Conservation (phyloP, 2,888 invertebrate genomes). For the Catocala sponsa region DNA sequence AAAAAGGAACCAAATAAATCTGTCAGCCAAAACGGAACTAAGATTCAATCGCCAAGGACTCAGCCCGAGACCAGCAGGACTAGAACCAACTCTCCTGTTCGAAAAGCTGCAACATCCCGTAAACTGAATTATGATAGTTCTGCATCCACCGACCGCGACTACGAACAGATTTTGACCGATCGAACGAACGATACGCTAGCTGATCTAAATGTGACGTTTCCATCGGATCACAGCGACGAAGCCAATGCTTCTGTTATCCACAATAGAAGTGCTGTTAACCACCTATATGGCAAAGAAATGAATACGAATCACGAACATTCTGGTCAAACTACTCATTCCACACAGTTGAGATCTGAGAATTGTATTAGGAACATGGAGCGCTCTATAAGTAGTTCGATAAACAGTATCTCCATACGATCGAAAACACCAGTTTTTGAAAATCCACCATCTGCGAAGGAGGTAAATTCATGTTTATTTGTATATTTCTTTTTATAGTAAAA, state of each 20-base stretch:
- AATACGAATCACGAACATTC: conserved; percentile 49
- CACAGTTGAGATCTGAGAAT: conserved; percentile 52
- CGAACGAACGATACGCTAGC: conserved; percentile 85
- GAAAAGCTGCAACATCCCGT: conserved; percentile 58
- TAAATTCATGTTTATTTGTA: conserved; percentile 45
- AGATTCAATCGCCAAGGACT: conserved; percentile 43
- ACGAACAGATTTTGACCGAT: conserved; percentile 76
- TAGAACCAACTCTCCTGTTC: conserved; percentile 66
- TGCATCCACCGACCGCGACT: conserved; percentile 69
- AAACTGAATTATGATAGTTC: conserved; percentile 75
- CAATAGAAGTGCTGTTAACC: conserved; percentile 36
- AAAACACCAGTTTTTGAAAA: conserved; percentile 38
- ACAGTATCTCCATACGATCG: conserved; percentile 34
- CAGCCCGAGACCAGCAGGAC: conserved; percentile 61
- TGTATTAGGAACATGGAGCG: conserved; percentile 63
- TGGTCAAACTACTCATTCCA: conserved; percentile 25
- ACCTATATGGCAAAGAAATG: conserved; percentile 45
- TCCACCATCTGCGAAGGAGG: conserved; percentile 67
- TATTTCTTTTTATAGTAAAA: background rate
- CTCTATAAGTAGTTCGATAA: conserved; percentile 61
- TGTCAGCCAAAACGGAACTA: conserved; percentile 45
- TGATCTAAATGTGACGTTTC: conserved; percentile 81
- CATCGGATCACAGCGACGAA: conserved; percentile 76
- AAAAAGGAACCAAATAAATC: conserved; percentile 59
- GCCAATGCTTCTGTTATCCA: conserved; percentile 26